A percentile compares a stretch with the other conserved stretches of the same genome.
phyloP scores from a whole-genome alignment of 2,797 vertebrate species.

The Lates japonicus region DNA sequence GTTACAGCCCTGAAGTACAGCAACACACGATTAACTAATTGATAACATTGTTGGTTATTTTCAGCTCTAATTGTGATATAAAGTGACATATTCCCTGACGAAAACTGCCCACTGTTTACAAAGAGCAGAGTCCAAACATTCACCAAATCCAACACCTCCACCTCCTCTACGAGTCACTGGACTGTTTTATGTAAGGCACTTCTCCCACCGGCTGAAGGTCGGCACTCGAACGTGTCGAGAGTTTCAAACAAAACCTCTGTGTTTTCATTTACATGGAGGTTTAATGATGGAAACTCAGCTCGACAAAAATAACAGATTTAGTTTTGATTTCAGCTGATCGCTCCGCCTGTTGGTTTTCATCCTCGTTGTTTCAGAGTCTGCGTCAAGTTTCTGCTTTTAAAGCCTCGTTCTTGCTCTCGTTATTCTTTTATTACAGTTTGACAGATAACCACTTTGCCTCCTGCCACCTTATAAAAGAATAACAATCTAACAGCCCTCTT shows the following conservation, averaged over 20 bases:
- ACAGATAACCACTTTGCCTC: background rate
- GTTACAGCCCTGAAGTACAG: no score
- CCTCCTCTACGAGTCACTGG: background rate
- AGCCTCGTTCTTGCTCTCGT: background rate
- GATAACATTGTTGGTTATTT: no score
- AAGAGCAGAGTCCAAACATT: background rate
- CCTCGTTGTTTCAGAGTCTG: slow-evolving; percentile 1
- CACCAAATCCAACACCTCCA: background rate
- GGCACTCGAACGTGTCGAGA: background rate
- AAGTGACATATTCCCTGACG: background rate
- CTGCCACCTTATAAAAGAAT: background rate
- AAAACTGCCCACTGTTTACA: background rate
- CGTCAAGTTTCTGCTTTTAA: background rate
- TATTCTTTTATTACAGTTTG: slow-evolving; percentile 22
- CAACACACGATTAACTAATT: no score
- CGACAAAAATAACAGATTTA: background rate
- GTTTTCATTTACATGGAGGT: slow-evolving; percentile 2
- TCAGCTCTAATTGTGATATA: background rate
- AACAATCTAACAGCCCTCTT: background rate
- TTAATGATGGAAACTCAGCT: background rate
- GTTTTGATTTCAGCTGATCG: background rate
- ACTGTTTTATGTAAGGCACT: slow-evolving; percentile 11
- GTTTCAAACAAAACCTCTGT: background rate
- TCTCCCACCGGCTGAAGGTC: background rate
- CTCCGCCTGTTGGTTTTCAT: background rate